Conservation (phyloP, 2,113 vertebrate genomes). For the Ammodytes dubius region DNA sequence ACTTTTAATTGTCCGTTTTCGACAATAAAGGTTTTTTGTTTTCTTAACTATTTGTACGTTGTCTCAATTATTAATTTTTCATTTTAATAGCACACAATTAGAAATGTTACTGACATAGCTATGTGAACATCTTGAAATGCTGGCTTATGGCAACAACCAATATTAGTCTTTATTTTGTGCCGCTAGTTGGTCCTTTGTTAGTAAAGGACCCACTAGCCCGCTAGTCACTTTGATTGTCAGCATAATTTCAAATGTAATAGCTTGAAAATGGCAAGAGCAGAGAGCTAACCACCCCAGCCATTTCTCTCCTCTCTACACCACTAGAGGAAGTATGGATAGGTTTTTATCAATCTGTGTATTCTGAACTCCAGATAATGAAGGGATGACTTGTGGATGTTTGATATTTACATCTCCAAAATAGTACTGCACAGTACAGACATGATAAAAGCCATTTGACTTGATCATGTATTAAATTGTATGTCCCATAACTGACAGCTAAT, state of each 20-base stretch:
- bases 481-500: no score
- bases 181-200: no score
- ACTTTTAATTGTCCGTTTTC: conserved; percentile 66
- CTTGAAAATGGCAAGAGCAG: neutral
- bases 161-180: neutral
- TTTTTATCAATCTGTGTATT: no score
- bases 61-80: neutral
- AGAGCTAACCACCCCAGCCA: neutral
- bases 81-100: neutral
- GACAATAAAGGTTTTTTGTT: conserved; percentile 78
- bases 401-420: neutral
- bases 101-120: neutral
- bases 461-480: neutral
- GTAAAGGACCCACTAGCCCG: no score
- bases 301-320: neutral
- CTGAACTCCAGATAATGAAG: neutral
- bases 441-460: neutral
- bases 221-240: no score
- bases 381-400: neutral
- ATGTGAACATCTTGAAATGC: neutral
- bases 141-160: neutral
- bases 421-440: neutral
- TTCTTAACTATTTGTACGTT: conserved; percentile 49
- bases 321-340: no score
- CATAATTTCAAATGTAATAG: no score